A percentile compares a stretch with the other conserved stretches of the same genome.
Conservation (phyloP, 2,113 vertebrate genomes). For the Suncus etruscus region DNA sequence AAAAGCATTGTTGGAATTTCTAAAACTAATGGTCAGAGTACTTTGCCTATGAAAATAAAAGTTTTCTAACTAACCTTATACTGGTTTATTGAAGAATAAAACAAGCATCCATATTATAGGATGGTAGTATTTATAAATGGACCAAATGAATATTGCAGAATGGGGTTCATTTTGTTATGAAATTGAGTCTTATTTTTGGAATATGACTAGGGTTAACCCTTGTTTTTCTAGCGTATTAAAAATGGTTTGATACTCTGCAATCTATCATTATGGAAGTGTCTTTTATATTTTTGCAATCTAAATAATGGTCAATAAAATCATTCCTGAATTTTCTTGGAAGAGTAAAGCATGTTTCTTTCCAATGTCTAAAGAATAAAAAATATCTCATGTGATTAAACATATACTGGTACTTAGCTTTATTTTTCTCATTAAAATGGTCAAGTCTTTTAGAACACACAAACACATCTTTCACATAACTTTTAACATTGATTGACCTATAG, state of each 20-base stretch:
- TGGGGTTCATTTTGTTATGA: not conserved
- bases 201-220: not conserved
- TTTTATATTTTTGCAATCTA: not conserved
- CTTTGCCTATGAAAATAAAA: no score
- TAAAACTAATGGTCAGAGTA: not conserved
- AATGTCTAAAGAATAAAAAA: not conserved
- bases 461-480: not conserved
- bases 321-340: not conserved
- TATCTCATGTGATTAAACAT: not conserved
- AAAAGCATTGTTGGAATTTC: not conserved
- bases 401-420: not conserved
- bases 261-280: not conserved
- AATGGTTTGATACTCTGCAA: not conserved
- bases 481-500: not conserved
- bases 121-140: not conserved
- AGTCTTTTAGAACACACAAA: no score
- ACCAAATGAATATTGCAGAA: not conserved
- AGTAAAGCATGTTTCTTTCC: not conserved
- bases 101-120: not conserved
- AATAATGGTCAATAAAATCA: not conserved
- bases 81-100: not conserved
- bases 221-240: not conserved
- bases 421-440: no score
- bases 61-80: not conserved
- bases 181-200: not conserved